A percentile compares a stretch with the other conserved stretches of the same genome.
Conservation (phyloP, 2,888 invertebrate genomes). For the Drosophila melanosoma region DNA sequence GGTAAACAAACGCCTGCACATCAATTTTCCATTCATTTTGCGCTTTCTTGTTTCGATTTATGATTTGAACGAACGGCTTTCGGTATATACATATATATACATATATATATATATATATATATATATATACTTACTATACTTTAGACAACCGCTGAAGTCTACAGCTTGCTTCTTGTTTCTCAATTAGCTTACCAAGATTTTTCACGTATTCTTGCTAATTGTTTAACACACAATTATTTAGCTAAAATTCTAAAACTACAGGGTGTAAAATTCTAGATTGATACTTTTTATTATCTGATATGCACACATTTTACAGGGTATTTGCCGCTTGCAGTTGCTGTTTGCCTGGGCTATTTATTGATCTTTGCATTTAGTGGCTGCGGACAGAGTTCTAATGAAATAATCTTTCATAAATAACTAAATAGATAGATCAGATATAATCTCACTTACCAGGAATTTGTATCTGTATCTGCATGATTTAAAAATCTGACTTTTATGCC, state of each 20-base stretch:
- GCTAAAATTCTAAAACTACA: background rate
- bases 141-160: background rate
- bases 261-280: background rate
- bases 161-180: background rate
- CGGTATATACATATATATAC: background rate
- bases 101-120: background rate
- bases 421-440: constrained; percentile 36
- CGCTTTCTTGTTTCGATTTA: constrained; percentile 46
- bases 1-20: constrained; percentile 53
- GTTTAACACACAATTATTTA: background rate
- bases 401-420: constrained; percentile 43
- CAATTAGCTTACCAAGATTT: background rate
- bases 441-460: constrained; percentile 28
- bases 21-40: constrained; percentile 31
- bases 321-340: background rate
- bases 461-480: constrained; percentile 19
- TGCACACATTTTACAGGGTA: background rate
- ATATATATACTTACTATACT: background rate
- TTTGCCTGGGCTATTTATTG: constrained; percentile 32
- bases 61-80: constrained; percentile 29
- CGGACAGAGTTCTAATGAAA: constrained; percentile 53
- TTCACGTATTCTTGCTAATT: background rate
- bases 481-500: background rate
- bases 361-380: constrained; percentile 55
- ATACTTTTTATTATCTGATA: background rate